These are phyloP conservation scores for Yponomeuta sedellus DNA, from an alignment of 2,888 invertebrate genomes.

Conservation along the genomic window DNA sequence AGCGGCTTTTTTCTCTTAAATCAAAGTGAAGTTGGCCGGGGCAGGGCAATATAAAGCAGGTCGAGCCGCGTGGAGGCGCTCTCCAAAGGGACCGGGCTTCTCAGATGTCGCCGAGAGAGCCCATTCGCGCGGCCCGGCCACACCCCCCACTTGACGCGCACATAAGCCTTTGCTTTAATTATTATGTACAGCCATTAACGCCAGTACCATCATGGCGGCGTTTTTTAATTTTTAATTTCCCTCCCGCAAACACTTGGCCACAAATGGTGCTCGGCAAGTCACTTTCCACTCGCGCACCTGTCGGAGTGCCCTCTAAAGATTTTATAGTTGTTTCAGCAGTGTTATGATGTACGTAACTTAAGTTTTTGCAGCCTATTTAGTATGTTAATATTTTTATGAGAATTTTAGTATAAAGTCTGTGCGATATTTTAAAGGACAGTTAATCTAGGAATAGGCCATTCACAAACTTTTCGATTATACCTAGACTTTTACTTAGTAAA, in stretches of 20 bases:
- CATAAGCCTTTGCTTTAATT: conserved; percentile 74
- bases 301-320: conserved; percentile 13
- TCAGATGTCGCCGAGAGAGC: conserved; percentile 73
- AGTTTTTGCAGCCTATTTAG: too few relatives aligned
- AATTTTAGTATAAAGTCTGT: too few relatives aligned
- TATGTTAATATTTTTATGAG: too few relatives aligned
- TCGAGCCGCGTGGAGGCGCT: conserved; percentile 61
- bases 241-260: conserved; percentile 51
- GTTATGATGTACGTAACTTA: neutral
- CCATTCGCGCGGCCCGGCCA: conserved; percentile 71
- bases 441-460: neutral
- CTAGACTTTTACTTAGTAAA: too few relatives aligned
- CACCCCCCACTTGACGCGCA: conserved; percentile 73
- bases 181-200: conserved; percentile 76
- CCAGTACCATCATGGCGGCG: conserved; percentile 71
- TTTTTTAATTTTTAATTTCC: conserved; percentile 75
- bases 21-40: conserved; percentile 69
- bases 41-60: conserved; percentile 73
- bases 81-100: conserved; percentile 69
- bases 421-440: neutral
- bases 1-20: conserved; percentile 68
- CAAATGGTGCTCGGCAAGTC: conserved; percentile 51
- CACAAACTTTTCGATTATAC: neutral
- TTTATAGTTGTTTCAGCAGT: conserved; percentile 1
- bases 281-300: conserved; percentile 13